These are phyloP conservation scores for Xenopus tropicalis DNA, from an alignment of 2,113 vertebrate genomes.

Conservation along the genomic window UCB_Xtro_10.0 CM004443.2:117691001-117691500, in stretches of 20 bases:
- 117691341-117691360: conserved; percentile 84
- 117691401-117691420: conserved; percentile 89
- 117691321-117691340: conserved; percentile 70
- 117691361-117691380: conserved; percentile 90
- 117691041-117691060: conserved; percentile 84
- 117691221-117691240: conserved; percentile 95
- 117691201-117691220: conserved; percentile 98
- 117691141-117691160: conserved; percentile 92
- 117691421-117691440: conserved; percentile 97
- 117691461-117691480: conserved; percentile 87
- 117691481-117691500: conserved; percentile 87
- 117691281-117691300: conserved; percentile 71
- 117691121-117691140: conserved; percentile 71
- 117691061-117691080: conserved; percentile 86
- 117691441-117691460: conserved; percentile 95
- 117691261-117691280: conserved; percentile 69
- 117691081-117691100: conserved; percentile 93
- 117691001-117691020: conserved; percentile 85
- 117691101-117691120: conserved; percentile 83
- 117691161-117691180: conserved; percentile 91
- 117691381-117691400: conserved; percentile 93
- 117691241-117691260: conserved; percentile 74
- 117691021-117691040: conserved; percentile 74
- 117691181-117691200: conserved; percentile 97
- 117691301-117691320: conserved; percentile 54